A percentile compares a stretch with the other conserved stretches of the same genome.
Conservation (phyloP, 1,140 invertebrate species). For the Hydropsyche tenuis region DNA sequence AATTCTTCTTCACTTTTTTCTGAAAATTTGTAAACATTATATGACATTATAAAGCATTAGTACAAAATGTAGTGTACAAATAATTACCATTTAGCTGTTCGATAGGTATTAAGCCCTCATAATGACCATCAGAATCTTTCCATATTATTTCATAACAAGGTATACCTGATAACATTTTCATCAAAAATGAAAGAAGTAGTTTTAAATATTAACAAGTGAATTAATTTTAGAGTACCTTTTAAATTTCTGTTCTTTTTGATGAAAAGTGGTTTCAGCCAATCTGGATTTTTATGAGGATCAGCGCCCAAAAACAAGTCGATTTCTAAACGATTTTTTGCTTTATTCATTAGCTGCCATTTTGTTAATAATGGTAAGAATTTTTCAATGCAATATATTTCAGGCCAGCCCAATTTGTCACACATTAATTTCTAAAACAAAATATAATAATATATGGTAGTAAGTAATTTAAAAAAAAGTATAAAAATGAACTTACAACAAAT, state of each 20-base stretch:
- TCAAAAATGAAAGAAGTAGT: slow-evolving; percentile 18
- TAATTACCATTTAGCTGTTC: slow-evolving; percentile 59
- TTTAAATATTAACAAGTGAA: background rate
- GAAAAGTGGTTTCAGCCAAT: slow-evolving; percentile 54
- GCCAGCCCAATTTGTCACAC: slow-evolving; percentile 72
- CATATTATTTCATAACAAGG: slow-evolving; percentile 76
- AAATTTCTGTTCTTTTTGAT: slow-evolving; percentile 65
- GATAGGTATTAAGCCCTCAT: slow-evolving; percentile 66
- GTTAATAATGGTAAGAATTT: slow-evolving; percentile 81
- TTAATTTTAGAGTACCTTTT: slow-evolving; percentile 49
- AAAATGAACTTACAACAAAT: slow-evolving; percentile 65
- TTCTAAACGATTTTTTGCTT: slow-evolving; percentile 44
- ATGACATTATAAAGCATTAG: slow-evolving; percentile 30
- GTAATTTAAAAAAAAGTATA: slow-evolving; percentile 1
- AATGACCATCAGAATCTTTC: slow-evolving; percentile 64
- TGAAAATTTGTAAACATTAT: slow-evolving; percentile 46
- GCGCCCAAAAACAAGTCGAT: slow-evolving; percentile 11
- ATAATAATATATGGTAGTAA: slow-evolving; percentile 10
- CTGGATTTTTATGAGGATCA: slow-evolving; percentile 49
- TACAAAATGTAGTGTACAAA: slow-evolving; percentile 34
- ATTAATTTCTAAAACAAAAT: slow-evolving; percentile 67
- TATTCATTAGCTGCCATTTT: slow-evolving; percentile 68
- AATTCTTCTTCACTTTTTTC: slow-evolving; percentile 57
- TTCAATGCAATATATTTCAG: slow-evolving; percentile 75
- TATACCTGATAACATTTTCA: slow-evolving; percentile 64